Conservation (phyloP, 2,888 invertebrate genomes). For the Ametastegia equiseti region DNA sequence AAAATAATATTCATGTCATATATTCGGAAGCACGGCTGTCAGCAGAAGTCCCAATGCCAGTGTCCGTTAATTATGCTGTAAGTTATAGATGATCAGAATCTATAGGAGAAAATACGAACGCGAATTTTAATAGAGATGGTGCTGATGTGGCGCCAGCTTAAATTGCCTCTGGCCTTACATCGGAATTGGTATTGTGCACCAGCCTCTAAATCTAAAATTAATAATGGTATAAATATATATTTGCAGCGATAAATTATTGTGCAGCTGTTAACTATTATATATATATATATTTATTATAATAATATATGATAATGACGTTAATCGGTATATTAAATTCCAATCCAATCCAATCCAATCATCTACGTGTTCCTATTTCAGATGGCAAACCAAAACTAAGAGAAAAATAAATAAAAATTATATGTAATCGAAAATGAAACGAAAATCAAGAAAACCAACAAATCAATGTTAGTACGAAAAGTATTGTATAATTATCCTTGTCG, state of each 20-base stretch:
- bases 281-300: conserved; percentile 17
- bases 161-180: conserved; percentile 45
- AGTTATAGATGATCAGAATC: neutral
- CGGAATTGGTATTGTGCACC: conserved; percentile 12
- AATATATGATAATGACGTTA: conserved; percentile 3
- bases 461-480: conserved; percentile 9
- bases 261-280: conserved; percentile 27
- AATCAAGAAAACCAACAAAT: neutral
- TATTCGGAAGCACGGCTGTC: neutral
- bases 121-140: neutral
- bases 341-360: conserved; percentile 38
- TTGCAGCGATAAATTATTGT: conserved; percentile 44
- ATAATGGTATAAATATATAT: conserved; percentile 31
- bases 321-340: conserved; percentile 25
- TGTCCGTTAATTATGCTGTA: conserved; percentile 15
- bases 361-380: conserved; percentile 39
- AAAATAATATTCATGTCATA: neutral
- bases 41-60: neutral
- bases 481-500: neutral
- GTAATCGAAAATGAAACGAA: no score
- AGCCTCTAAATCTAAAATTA: conserved; percentile 43
- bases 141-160: neutral
- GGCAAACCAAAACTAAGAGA: neutral
- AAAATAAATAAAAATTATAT: no score
- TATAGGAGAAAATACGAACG: neutral